phyloP scores from a whole-genome alignment of 1,140 invertebrate species.

The Littorina saxatilis region DNA sequence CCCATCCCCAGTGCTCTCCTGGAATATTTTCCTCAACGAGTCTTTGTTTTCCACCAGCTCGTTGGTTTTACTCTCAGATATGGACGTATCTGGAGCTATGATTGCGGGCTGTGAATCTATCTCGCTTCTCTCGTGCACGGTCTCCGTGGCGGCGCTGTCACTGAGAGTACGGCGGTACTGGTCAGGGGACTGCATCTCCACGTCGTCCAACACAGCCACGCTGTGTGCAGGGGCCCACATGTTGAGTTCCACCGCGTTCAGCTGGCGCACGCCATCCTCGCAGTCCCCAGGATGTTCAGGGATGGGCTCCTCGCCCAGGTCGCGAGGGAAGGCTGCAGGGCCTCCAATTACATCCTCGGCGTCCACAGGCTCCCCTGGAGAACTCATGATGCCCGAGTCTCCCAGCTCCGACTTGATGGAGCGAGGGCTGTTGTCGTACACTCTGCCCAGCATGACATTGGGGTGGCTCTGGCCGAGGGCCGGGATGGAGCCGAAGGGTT shows the following conservation, averaged over 20 bases:
- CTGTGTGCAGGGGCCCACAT: neutral
- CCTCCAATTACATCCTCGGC: neutral
- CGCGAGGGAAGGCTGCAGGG: neutral
- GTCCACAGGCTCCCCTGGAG: neutral
- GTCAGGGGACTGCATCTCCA: neutral
- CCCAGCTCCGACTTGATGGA: slow-evolving; percentile 2
- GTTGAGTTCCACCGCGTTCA: neutral
- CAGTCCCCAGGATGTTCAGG: neutral
- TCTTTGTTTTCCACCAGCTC: too few species aligned
- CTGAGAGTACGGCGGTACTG: neutral
- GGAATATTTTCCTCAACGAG: too few species aligned
- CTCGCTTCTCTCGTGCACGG: neutral
- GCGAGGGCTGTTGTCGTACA: neutral
- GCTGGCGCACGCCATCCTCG: too few species aligned
- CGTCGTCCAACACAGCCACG: neutral
- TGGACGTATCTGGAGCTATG: too few species aligned
- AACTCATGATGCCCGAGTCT: slow-evolving; percentile 27
- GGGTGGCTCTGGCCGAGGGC: neutral
- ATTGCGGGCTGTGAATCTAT: too few species aligned
- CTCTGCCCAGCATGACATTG: neutral
- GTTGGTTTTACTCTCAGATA: too few species aligned
- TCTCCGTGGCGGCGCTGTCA: slow-evolving; percentile 12
- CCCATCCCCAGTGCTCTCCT: too few species aligned
- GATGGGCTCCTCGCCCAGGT: neutral
- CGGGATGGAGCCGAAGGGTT: neutral